Base-by-base conservation (phyloP, 2,797 vertebrate genomes). In the Pelodytes ibericus region DNA sequence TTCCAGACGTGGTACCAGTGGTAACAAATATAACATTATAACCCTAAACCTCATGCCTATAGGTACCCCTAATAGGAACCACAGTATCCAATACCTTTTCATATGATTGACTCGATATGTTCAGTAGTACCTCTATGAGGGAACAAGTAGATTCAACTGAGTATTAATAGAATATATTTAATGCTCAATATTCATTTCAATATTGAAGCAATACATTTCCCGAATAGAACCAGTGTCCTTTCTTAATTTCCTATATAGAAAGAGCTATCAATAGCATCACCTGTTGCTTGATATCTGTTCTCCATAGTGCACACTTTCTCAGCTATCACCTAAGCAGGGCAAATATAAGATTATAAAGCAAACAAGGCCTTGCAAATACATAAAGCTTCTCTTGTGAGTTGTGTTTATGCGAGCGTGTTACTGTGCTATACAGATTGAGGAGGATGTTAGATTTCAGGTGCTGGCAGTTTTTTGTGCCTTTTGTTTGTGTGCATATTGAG, bases 291-390 rank as follows among this genome's bases (percentile, higher is more conserved):
- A 26, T 30, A 53, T 60, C 63, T 24, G 13, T 39, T 70, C 49
- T 15, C 20, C 16, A 25, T 47, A 60, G 29, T 56, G 31, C 60
- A 26, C 22, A 13, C 22, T 44, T 66, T 29, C 26, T 11, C 60
- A 72, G 39, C 41, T 39, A 27, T 31, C 18, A 26, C 15, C 9
- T 41, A 72, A 41, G 70, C 24, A 53, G 61, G 30, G 25, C 70
- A 68, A 68, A 78, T 36, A 56, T 8, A 24, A 72, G 70, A 67
- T 78, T 67, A 30, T 10, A 72, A 51, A 68, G 63, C 44, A 78
- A 72, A 78, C 47, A 73, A 16, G 71, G 57, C 76, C 64, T 60
- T 56, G 64, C 30, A 68, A 68, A 61, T 63, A 18, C 10, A 39
- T 61, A 53, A 31, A 30, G 58, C 33, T 22, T 25, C 41, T 30